phyloP scores from a whole-genome alignment of 2,888 invertebrate genomes.

The Eupithecia vulgata region DNA sequence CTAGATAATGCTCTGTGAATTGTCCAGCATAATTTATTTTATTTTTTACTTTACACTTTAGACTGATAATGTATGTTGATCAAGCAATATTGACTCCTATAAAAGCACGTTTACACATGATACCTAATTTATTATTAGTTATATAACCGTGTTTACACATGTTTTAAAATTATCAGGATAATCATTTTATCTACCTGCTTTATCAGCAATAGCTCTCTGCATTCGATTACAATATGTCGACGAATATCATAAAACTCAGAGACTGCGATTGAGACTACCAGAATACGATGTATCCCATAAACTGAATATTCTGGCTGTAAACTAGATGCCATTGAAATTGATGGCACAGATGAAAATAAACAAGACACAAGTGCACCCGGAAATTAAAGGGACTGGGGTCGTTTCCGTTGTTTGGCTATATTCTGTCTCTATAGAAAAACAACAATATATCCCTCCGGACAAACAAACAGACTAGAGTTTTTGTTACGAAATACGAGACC shows the following conservation, averaged over 20 bases:
- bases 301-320: slow-evolving; percentile 40
- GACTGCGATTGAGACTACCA: neutral
- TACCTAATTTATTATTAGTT: neutral
- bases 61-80: neutral
- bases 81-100: neutral
- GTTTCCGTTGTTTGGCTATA: slow-evolving; percentile 56
- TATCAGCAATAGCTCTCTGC: neutral
- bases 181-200: neutral
- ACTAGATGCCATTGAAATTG: slow-evolving; percentile 52
- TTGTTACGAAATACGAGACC: slow-evolving; percentile 36
- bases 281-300: slow-evolving; percentile 11
- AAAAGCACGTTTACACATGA: neutral
- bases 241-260: neutral
- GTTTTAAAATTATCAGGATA: no score
- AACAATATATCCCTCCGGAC: slow-evolving; percentile 51
- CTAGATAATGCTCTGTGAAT: no score
- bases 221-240: neutral
- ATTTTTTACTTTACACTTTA: no score
- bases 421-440: slow-evolving; percentile 55
- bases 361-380: slow-evolving; percentile 66
- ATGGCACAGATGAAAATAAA: slow-evolving; percentile 64
- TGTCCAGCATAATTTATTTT: no score
- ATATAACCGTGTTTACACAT: no score
- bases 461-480: slow-evolving; percentile 50
- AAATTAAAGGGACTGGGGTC: slow-evolving; percentile 69